Evolutionary conservation across 2,888 invertebrate species (phyloP), one percentile per base, ranked within the genome.

Genomic region (Cosmia trapezina): DNA sequence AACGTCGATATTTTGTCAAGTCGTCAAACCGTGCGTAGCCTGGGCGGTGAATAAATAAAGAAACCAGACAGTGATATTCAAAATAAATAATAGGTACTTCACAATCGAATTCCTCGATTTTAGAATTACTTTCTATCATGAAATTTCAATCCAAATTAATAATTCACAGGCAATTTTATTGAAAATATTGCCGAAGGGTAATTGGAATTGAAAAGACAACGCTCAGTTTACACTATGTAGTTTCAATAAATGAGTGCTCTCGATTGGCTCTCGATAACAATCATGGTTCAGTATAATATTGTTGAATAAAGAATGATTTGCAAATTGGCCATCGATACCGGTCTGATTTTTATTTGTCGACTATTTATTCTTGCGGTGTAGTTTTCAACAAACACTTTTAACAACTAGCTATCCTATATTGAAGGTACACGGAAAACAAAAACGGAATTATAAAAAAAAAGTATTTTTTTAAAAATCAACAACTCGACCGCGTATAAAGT

Each of bases 91-190:
- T 14, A n/a, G n/a, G n/a, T n/a, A 51, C 51, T 33, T 57, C 49
- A 12, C 19, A 43, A 66, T 66, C n/a, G 0, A 77, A 56, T n/a
- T 45, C 12, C n/a, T 19, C 2, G n/a, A 51, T 68, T 9, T 2
- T 12, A 28, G 19, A 60, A 47, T 51, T 41, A 9, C 4, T 33
- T 45, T 19, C 9, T 5, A 6, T 63, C 8, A 66, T 73, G 62
- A 78, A 73, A 80, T 78, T 70, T 53, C 56, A 67, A 59, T 41
- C 49, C 51, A 78, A 82, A 78, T 82, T 57, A 69, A 73, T 41
- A 67, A 67, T 69, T 64, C 22, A 49, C 22, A 49, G 9, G n/a
- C 17, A 71, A 75, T 69, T 47, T 61, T 71, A 82, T 73, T 60
- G 57, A 56, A 67, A 78, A 82, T 33, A 59, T 67, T 9, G 78